These are phyloP conservation scores for Sphaerodactylus townsendi DNA, from an alignment of 2,113 vertebrate genomes.

Conservation along the genomic window DNA sequence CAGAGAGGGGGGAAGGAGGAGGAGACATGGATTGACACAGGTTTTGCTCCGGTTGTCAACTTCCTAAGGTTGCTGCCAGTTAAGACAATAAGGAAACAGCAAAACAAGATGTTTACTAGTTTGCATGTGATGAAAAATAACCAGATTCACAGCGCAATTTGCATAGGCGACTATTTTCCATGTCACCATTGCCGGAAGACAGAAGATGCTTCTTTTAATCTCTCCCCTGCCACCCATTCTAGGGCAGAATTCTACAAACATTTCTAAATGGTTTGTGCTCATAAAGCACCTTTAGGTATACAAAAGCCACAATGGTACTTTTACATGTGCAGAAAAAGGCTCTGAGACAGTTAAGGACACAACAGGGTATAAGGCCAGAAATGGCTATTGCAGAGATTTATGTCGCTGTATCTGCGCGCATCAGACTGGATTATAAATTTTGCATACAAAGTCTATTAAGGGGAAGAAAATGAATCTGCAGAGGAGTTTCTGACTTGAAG, in stretches of 20 bases:
- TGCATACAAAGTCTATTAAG: neutral
- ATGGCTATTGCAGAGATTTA: neutral
- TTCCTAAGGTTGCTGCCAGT: neutral
- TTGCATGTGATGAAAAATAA: neutral
- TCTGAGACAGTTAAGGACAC: neutral
- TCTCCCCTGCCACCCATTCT: neutral
- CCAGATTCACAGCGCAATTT: neutral
- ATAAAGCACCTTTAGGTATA: neutral
- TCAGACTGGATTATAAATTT: constrained; percentile 1
- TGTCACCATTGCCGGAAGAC: neutral
- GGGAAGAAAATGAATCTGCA: constrained; percentile 17
- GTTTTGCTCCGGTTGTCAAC: neutral
- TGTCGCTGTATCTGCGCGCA: neutral
- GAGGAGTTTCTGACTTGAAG: neutral
- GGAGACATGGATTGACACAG: neutral
- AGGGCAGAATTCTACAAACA: neutral
- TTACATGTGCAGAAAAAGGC: neutral
- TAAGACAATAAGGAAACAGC: neutral
- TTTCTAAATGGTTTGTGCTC: constrained; percentile 1
- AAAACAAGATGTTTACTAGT: neutral
- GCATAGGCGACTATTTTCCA: neutral
- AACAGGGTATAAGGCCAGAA: neutral
- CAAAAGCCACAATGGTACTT: neutral
- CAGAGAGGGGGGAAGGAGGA: too few species aligned
- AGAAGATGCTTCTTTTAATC: neutral